Conservation (phyloP, 2,888 invertebrate genomes). For the Cybosia mesomella region DNA sequence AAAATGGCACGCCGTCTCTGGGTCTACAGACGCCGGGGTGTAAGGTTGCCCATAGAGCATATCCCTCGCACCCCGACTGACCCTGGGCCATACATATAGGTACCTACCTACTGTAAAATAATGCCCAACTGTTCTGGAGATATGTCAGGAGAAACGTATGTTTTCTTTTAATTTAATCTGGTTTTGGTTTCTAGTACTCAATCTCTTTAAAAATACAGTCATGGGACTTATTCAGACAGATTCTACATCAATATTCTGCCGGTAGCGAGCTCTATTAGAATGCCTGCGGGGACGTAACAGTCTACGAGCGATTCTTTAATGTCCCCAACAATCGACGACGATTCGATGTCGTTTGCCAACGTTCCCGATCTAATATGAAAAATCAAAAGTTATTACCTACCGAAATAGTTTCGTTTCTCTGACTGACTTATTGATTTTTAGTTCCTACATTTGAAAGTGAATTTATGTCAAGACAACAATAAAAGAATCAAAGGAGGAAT, state of each 20-base stretch:
- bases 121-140: neutral
- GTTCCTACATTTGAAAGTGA: neutral
- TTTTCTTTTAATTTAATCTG: constrained; percentile 12
- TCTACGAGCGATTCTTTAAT: constrained; percentile 76
- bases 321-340: constrained; percentile 63
- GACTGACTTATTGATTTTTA: constrained; percentile 8
- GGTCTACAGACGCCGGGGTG: no score
- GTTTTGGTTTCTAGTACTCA: constrained; percentile 5
- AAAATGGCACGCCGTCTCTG: no score
- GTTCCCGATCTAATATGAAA: constrained; percentile 66
- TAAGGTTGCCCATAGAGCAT: no score
- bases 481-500: neutral
- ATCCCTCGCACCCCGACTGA: no score
- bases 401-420: constrained; percentile 44
- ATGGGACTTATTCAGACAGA: constrained; percentile 38
- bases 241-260: constrained; percentile 46
- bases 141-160: constrained; percentile 19
- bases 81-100: neutral
- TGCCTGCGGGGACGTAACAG: constrained; percentile 78
- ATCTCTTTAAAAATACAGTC: constrained; percentile 20
- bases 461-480: neutral
- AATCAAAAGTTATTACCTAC: constrained; percentile 62
- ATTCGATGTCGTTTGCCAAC: constrained; percentile 59
- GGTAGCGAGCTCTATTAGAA: constrained; percentile 73
- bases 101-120: neutral